Percentiles rank a stretch among this genome's conserved stretches.
Conservation (phyloP, 2,113 vertebrate genomes). For the Pluvianellus socialis region DNA sequence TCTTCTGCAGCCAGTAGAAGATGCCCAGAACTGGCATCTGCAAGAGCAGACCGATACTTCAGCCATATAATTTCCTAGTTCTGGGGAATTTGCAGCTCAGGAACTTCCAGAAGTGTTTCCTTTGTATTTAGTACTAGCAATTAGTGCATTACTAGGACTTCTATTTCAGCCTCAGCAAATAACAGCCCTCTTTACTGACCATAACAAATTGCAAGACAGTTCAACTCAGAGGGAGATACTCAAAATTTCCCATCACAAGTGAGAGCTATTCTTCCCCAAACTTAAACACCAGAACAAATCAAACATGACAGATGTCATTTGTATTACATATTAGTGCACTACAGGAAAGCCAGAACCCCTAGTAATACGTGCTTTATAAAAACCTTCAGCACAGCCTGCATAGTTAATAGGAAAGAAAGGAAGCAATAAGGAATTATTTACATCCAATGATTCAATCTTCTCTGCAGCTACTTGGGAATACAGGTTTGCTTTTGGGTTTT, state of each 20-base stretch:
- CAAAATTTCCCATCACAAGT: not conserved
- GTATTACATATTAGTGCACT: not conserved
- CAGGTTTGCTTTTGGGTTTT: too few species aligned
- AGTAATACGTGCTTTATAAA: not conserved
- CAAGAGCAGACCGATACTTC: not conserved
- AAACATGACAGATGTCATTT: constrained; percentile 28
- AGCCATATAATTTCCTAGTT: not conserved
- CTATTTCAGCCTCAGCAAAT: not conserved
- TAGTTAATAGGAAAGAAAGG: not conserved
- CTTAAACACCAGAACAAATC: constrained; percentile 32
- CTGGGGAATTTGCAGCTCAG: not conserved
- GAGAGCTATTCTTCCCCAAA: not conserved
- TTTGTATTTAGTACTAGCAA: not conserved
- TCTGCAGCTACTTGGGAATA: not conserved
- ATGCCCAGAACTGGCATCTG: not conserved
- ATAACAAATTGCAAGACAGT: not conserved
- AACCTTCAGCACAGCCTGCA: not conserved
- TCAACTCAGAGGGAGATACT: not conserved
- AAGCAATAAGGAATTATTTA: not conserved
- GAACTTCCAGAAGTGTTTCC: not conserved
- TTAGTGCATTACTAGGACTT: not conserved
- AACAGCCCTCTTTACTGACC: not conserved
- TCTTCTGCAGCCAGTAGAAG: not conserved
- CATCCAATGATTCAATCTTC: not conserved
- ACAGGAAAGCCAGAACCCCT: not conserved